A percentile compares a stretch with the other conserved stretches of the same genome.
These are phyloP conservation scores for Gymnodraco acuticeps DNA, from an alignment of 2,797 vertebrate species.

Conservation along the genomic window DNA sequence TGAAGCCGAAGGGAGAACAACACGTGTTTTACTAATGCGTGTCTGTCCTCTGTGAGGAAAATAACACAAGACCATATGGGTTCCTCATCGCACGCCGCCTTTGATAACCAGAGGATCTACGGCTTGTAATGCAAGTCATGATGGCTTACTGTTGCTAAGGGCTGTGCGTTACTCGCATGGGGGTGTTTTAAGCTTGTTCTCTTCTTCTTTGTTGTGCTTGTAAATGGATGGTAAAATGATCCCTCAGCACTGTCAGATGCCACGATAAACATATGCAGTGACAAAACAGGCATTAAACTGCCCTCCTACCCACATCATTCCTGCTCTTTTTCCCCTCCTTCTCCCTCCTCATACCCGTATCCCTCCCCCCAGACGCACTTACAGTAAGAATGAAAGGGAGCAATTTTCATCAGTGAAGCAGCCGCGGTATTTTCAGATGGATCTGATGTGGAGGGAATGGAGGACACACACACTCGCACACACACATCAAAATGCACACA, in stretches of 20 bases:
- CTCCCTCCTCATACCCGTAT: slow-evolving; percentile 7
- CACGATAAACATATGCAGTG: slow-evolving; percentile 66
- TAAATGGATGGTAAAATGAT: slow-evolving; percentile 68
- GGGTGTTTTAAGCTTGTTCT: slow-evolving; percentile 52
- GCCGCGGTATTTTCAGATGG: slow-evolving; percentile 76
- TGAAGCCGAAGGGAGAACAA: slow-evolving; percentile 26
- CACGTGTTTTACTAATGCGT: slow-evolving; percentile 48
- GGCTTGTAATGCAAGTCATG: slow-evolving; percentile 47
- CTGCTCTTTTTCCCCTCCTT: neutral
- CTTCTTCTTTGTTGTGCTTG: slow-evolving; percentile 37
- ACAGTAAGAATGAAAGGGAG: slow-evolving; percentile 71
- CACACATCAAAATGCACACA: slow-evolving; percentile 57
- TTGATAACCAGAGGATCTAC: slow-evolving; percentile 54
- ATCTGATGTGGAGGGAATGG: slow-evolving; percentile 63
- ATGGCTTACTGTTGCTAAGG: slow-evolving; percentile 58
- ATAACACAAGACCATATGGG: slow-evolving; percentile 62
- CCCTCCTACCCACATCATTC: slow-evolving; percentile 74
- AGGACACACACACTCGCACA: slow-evolving; percentile 38
- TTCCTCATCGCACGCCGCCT: slow-evolving; percentile 40
- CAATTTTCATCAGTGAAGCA: slow-evolving; percentile 75
- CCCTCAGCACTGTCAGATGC: slow-evolving; percentile 60
- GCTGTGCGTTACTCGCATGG: slow-evolving; percentile 39
- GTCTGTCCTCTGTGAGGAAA: slow-evolving; percentile 40
- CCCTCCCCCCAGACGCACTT: slow-evolving; percentile 36
- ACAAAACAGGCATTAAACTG: slow-evolving; percentile 71